Base-by-base conservation (phyloP, 1,140 invertebrate species). In the Diachasmimorpha longicaudata region DNA sequence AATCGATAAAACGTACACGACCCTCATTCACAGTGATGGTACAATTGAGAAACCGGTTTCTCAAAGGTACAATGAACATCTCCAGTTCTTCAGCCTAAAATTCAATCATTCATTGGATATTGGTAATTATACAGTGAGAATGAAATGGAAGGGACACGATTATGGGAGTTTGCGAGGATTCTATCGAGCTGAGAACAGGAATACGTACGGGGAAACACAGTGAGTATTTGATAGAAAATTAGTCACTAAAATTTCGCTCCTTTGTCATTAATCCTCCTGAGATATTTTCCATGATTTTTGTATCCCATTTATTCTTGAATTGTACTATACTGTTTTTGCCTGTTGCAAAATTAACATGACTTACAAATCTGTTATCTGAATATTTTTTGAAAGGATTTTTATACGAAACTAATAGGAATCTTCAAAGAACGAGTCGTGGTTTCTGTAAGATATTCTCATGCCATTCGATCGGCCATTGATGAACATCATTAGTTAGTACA, bases 111-210 rank as follows among this genome's bases (percentile, higher is more conserved):
- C 23, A 36, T 72, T 76, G 42, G 8, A 74, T 3, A 21, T 67
- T 66, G 77, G 75, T 0, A 74, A 75, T 25, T 72, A 80, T n/a
- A 74, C 66, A 13, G 6, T 79, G 0, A 70, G 69, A 19, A n/a
- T 77, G 0, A 75, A 72, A 23, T 79, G 72, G 72, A 19, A 9
- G 8, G 72, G 72, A 0, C 19, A 48, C 36, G 42, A 74, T 52
- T 16, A 25, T 8, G 2, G 4, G 0, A 4, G 19, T 14, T 25
- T 37, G 14, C 31, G 36, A 16, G 66, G 66, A 16, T 68, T 68
- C 31, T 68, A 37, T n/a, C 31, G 66, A 36, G 31, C 25, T 6
- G 11, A 4, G 1, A 6, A 19, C 19, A 39, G 0, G 14, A 19
- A 68, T 39, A 19, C 19, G 9, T 31, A 25, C 10, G 58, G 58